These are phyloP conservation scores for Octopus sinensis DNA, from an alignment of 1,140 invertebrate genomes.

Conservation along the genomic window DNA sequence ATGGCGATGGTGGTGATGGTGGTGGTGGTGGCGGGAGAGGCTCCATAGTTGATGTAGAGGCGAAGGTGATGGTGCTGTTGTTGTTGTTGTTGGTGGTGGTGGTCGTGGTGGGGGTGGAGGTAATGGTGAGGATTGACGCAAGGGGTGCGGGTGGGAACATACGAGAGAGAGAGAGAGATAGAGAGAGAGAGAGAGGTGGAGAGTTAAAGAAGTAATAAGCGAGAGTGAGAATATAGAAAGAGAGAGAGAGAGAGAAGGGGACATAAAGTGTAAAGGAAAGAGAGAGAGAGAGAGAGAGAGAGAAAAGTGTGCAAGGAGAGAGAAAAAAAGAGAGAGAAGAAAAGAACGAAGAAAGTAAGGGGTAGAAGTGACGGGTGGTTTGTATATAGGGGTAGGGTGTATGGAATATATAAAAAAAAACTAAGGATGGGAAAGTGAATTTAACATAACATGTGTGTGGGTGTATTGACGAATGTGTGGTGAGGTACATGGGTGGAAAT, in stretches of 20 bases:
- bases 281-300: slow-evolving; percentile 3
- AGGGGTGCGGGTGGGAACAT: not conserved
- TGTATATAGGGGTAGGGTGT: not conserved
- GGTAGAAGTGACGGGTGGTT: not conserved
- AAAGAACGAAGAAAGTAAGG: not conserved
- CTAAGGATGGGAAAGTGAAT: not conserved
- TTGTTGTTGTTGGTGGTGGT: not conserved
- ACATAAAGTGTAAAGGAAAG: not conserved
- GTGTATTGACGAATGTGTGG: not conserved
- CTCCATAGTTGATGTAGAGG: slow-evolving; percentile 12
- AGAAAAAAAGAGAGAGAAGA: slow-evolving; percentile 1
- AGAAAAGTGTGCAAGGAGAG: not conserved
- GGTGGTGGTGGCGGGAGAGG: slow-evolving; percentile 2
- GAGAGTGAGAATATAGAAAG: not conserved
- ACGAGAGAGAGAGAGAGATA: slow-evolving; percentile 13
- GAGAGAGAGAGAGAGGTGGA: slow-evolving; percentile 7
- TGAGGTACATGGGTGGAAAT: not conserved
- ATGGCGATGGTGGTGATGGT: slow-evolving; percentile 10
- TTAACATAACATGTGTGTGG: not conserved
- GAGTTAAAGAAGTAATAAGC: not conserved
- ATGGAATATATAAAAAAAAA: not conserved
- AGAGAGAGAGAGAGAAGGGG: slow-evolving; percentile 12
- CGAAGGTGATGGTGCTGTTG: not conserved
- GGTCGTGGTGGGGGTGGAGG: slow-evolving; percentile 8
- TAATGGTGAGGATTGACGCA: not conserved